Conservation (phyloP, 2,113 vertebrate genomes). For the Platycercus adscitus region DNA sequence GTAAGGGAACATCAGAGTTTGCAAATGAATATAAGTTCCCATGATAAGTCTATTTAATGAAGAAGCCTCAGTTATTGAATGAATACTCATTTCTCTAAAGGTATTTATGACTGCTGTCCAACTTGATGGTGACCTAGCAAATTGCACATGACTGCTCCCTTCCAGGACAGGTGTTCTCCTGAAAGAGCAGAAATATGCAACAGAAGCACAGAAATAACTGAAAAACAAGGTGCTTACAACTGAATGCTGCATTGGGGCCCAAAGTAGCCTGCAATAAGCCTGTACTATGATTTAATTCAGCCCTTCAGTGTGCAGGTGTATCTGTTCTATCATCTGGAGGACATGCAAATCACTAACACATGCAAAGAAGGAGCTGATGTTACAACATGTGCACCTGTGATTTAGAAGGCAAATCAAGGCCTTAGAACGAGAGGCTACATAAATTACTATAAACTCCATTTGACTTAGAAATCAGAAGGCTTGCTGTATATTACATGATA, state of each 20-base stretch:
- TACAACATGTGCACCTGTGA: slow-evolving; percentile 48
- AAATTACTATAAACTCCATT: neutral
- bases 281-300: slow-evolving; percentile 40
- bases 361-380: slow-evolving; percentile 49
- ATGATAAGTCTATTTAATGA: neutral
- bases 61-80: neutral
- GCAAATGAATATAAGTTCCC: neutral
- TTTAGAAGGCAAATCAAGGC: slow-evolving; percentile 35
- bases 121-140: neutral
- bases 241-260: neutral
- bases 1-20: neutral
- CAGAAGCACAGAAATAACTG: neutral
- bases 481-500: neutral
- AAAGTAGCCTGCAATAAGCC: neutral
- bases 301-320: slow-evolving; percentile 38
- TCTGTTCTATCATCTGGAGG: slow-evolving; percentile 55
- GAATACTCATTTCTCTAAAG: neutral
- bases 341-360: slow-evolving; percentile 29
- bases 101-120: neutral
- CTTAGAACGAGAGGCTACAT: neutral
- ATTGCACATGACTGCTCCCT: neutral
- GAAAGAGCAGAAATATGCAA: neutral
- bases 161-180: neutral
- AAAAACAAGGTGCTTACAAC: neutral
- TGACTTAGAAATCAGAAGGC: neutral